These are phyloP conservation scores for Lophotis ruficrista DNA, from an alignment of 2,113 vertebrate genomes.

Conservation along the genomic window DNA sequence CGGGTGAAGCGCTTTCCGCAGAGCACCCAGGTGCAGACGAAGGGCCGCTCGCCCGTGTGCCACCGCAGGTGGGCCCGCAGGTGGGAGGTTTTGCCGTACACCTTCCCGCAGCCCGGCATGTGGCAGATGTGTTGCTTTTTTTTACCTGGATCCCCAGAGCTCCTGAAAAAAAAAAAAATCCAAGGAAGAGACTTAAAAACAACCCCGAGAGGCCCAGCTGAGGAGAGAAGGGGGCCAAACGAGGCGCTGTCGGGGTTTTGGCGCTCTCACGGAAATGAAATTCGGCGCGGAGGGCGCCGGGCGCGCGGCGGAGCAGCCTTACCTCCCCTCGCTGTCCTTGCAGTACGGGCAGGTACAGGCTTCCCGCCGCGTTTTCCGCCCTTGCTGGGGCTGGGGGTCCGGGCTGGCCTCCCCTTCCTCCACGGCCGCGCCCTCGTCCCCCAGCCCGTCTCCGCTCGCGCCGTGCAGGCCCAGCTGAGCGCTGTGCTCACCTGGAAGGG, in stretches of 20 bases:
- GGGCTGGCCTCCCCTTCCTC: constrained; percentile 87
- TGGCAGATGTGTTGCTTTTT: constrained; percentile 99
- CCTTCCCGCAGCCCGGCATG: constrained; percentile 91
- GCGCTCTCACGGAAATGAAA: accelerated
- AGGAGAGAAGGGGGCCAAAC: background rate
- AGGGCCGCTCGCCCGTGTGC: constrained; percentile 96
- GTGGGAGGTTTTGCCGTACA: constrained; percentile 96
- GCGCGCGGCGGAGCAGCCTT: background rate
- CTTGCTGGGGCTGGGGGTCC: constrained; percentile 82
- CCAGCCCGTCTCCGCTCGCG: constrained; percentile 78
- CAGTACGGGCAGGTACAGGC: constrained; percentile 97
- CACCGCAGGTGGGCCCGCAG: constrained; percentile 93
- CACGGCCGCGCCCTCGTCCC: constrained; percentile 81
- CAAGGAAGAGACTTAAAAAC: too few species aligned
- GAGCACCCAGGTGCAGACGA: constrained; percentile 90
- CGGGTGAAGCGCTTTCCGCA: constrained; percentile 97
- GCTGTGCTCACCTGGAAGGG: constrained; percentile 81
- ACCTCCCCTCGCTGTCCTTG: constrained; percentile 95
- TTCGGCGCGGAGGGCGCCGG: accelerated
- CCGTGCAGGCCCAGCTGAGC: constrained; percentile 79
- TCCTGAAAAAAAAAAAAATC: constrained; percentile 29
- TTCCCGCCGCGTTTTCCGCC: constrained; percentile 87
- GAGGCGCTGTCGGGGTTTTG: accelerated
- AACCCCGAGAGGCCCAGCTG: background rate
- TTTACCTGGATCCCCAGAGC: constrained; percentile 87